A percentile compares a stretch with the other conserved stretches of the same genome.
These are phyloP conservation scores for Pollenia griseotomentosa DNA, from an alignment of 2,888 invertebrate genomes.

Conservation along the genomic window DNA sequence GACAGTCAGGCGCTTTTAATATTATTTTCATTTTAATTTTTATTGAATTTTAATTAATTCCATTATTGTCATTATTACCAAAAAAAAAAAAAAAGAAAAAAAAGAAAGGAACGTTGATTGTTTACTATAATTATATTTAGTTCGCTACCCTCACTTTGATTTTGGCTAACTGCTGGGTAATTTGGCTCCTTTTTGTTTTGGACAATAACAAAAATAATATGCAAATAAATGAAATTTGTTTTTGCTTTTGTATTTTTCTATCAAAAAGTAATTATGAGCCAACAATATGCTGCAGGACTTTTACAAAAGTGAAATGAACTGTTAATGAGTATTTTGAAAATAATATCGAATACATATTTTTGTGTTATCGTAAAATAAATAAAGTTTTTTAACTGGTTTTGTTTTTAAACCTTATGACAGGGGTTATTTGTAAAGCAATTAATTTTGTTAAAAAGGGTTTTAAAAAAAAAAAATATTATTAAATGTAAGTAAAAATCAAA, in stretches of 20 bases:
- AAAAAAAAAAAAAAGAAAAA: neutral
- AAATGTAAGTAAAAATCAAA: neutral
- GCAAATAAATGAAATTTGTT: neutral
- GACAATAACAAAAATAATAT: neutral
- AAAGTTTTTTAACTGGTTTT: slow-evolving; percentile 6
- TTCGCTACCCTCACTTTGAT: slow-evolving; percentile 3
- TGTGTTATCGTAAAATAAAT: slow-evolving; percentile 20
- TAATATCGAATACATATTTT: slow-evolving; percentile 2
- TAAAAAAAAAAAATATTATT: neutral
- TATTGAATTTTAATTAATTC: slow-evolving; percentile 73
- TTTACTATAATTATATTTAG: slow-evolving; percentile 46
- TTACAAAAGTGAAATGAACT: slow-evolving; percentile 22
- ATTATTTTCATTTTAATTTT: slow-evolving; percentile 61
- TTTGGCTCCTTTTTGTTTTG: neutral
- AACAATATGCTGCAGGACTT: slow-evolving; percentile 35
- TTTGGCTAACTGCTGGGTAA: slow-evolving; percentile 14
- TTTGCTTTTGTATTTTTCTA: neutral
- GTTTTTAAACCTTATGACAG: neutral
- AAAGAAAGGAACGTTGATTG: neutral
- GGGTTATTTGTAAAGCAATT: slow-evolving; percentile 8
- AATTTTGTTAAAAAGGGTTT: neutral
- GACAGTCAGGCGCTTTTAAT: slow-evolving; percentile 69
- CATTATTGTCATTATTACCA: slow-evolving; percentile 60
- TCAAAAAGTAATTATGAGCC: slow-evolving; percentile 8
- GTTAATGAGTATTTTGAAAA: slow-evolving; percentile 51